These are phyloP conservation scores for Drosophila ercepeae DNA, from an alignment of 1,140 invertebrate genomes.

Conservation along the genomic window DNA sequence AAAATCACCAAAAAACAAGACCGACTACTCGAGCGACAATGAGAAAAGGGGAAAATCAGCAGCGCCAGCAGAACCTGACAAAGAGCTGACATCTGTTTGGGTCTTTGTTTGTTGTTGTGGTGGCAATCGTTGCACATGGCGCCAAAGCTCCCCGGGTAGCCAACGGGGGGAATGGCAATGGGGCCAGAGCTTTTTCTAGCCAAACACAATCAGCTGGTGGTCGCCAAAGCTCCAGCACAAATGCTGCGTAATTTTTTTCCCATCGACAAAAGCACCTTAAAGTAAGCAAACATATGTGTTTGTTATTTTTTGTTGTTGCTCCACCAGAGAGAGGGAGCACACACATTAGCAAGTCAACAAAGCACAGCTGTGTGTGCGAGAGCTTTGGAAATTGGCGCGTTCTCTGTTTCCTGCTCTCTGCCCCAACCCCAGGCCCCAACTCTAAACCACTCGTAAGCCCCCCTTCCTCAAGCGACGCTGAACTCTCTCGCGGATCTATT, in stretches of 20 bases:
- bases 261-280: conserved; percentile 22
- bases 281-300: conserved; percentile 45
- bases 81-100: conserved; percentile 31
- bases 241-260: conserved; percentile 38
- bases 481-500: conserved; percentile 39
- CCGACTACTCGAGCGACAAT: conserved; percentile 20
- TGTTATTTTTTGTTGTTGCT: conserved; percentile 32
- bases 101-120: conserved; percentile 26
- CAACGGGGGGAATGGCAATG: background rate
- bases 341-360: conserved; percentile 42
- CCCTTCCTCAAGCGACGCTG: background rate
- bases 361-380: conserved; percentile 60
- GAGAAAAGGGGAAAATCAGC: conserved; percentile 24
- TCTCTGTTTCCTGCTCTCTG: conserved; percentile 20
- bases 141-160: conserved; percentile 19
- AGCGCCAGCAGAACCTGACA: background rate
- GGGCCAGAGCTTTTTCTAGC: conserved; percentile 33
- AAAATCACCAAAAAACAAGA: conserved; percentile 15
- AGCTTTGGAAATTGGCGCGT: conserved; percentile 37
- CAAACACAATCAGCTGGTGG: conserved; percentile 49
- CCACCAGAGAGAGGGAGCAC: background rate
- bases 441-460: background rate
- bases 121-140: conserved; percentile 27
- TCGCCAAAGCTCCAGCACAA: conserved; percentile 27
- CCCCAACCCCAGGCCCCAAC: conserved; percentile 1